Conservation (phyloP, 2,888 invertebrate genomes). For the Periphyllus acericola region DNA sequence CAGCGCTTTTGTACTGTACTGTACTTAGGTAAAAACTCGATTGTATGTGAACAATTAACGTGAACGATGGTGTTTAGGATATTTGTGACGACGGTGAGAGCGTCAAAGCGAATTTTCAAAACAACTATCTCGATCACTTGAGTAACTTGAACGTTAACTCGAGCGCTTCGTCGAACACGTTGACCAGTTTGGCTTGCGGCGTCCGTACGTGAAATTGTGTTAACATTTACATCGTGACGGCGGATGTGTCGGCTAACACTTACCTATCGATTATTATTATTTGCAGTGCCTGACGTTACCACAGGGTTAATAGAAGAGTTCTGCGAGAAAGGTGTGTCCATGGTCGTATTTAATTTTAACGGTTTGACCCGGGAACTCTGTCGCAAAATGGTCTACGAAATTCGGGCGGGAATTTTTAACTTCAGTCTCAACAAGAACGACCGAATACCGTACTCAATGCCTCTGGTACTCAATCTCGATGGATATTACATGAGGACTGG, state of each 20-base stretch:
- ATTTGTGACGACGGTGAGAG: conserved; percentile 24
- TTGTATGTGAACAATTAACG: too few species aligned
- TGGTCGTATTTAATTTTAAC: conserved; percentile 31
- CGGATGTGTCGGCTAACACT: not conserved
- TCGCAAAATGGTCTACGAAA: conserved; percentile 34
- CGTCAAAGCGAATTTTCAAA: conserved; percentile 67
- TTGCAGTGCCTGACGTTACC: conserved; percentile 1
- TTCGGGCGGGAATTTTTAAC: conserved; percentile 44
- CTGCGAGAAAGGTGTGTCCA: conserved; percentile 28
- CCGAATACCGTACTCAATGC: conserved; percentile 21
- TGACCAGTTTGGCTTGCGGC: conserved; percentile 72
- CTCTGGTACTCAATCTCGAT: conserved; percentile 17
- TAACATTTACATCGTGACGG: not conserved
- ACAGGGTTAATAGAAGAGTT: conserved; percentile 1
- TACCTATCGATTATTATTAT: not conserved
- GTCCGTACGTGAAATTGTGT: conserved; percentile 70
- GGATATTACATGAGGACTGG: conserved; percentile 25
- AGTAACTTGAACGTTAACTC: conserved; percentile 68
- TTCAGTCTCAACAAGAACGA: conserved; percentile 39
- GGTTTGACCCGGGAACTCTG: not conserved
- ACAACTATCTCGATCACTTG: conserved; percentile 70
- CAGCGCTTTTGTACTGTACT: too few species aligned
- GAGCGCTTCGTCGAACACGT: conserved; percentile 69
- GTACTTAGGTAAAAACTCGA: too few species aligned
- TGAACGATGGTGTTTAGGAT: too few species aligned